Conservation (phyloP, 1,140 invertebrate species). For the Ceratina australensis region DNA sequence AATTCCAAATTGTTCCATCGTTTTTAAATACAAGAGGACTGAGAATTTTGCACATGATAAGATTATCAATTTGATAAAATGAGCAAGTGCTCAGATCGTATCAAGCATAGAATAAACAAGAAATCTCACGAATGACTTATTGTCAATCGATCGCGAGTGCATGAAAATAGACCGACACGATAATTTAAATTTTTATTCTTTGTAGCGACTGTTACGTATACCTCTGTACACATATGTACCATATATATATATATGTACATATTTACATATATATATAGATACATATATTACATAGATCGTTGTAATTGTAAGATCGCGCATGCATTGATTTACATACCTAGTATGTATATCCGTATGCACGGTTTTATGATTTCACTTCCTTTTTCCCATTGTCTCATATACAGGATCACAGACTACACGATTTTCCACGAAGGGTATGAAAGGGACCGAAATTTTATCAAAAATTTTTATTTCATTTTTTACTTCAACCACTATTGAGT, state of each 20-base stretch:
- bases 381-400: slow-evolving; percentile 44
- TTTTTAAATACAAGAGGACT: background rate
- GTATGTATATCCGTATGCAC: slow-evolving; percentile 11
- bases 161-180: slow-evolving; percentile 48
- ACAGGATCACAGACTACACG: background rate
- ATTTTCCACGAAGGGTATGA: no score
- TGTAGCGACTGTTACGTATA: slow-evolving; percentile 46
- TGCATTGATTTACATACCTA: slow-evolving; percentile 36
- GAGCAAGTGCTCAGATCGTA: background rate
- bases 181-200: slow-evolving; percentile 58
- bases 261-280: slow-evolving; percentile 22
- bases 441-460: no score
- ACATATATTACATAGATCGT: slow-evolving; percentile 40
- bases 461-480: background rate
- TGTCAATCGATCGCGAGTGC: slow-evolving; percentile 35
- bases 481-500: no score
- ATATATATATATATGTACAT: slow-evolving; percentile 24
- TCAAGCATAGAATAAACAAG: background rate
- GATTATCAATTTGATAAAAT: slow-evolving; percentile 8
- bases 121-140: background rate
- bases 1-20: no score
- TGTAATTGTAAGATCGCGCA: slow-evolving; percentile 47
- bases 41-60: no score
- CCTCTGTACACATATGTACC: no score
- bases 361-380: slow-evolving; percentile 51